Base-by-base conservation (phyloP, 1,140 invertebrate genomes). In the Euura lappo region DNA sequence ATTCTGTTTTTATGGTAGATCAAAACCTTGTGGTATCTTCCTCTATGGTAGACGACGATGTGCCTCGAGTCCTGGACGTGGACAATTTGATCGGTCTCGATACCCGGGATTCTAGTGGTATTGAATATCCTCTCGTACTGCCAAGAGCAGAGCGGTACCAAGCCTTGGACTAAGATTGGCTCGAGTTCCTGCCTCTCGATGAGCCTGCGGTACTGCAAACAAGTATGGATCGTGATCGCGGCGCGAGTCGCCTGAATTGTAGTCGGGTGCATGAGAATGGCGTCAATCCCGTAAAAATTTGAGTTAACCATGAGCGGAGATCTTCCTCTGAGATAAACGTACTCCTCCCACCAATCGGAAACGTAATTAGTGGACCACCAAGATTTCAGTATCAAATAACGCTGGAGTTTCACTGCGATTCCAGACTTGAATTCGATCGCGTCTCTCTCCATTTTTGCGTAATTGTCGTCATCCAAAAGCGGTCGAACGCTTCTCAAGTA, bases 341-440 rank as follows among this genome's bases (percentile, higher is more conserved):
- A 99, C 85, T 99, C 97, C 88, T 99, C 98, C 98, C 98, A 99
- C 98, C 98, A 99, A 92, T 99, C 98, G 3, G 97, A 97, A 0
- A 99, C 97, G 87, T 99, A 94, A 89, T 97, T 97, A 65, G 92
- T 93, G 1, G 95, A 92, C 94, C 94, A 96, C 96, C 96, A 99
- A 72, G 96, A 98, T 84, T 99, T 99, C 1, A 99, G 90, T 3
- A 94, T 84, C 0, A 99, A 90, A 85, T 99, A 99, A 81, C 96
- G 91, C 83, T 99, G 98, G 3, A 99, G 89, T 84, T 98, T 98
- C 10, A 93, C 92, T 8, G 94, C 98, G 78, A 99, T 95, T 2
- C 95, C 96, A 65, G 92, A 91, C 86, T 97, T 89, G 83, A 99
- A 99, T 80, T 99, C 97, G 6, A 91, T 89, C 1, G 96, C 96